Base-by-base conservation (phyloP, 2,888 invertebrate species). In the Lepas anatifera region DNA sequence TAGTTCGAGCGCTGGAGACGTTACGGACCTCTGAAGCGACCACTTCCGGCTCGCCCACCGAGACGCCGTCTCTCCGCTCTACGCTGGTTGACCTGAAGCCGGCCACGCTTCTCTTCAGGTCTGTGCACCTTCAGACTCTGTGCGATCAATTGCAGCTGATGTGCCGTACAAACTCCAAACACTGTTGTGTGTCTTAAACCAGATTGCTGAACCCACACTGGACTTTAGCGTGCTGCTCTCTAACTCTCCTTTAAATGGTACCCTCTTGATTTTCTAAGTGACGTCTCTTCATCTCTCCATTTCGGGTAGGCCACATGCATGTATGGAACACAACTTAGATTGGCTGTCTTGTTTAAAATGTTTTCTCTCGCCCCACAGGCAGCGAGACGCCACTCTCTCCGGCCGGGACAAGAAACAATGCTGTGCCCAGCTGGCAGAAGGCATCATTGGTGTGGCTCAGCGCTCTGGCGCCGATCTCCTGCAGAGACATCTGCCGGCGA, bases 381-480 rank as follows among this genome's bases (percentile, higher is more conserved):
- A 39, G 25, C 66, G 66, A 1, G 66, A 66, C 6, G 39, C 39
- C 3, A 13, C 27, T 37, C 27, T 66, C 25, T 39, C 39, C 11
- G 39, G 66, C 25, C 39, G 39, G 13, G 66, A 66, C 13, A 66
- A 66, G 27, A 66, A 66, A 16, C 66, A 39, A 13, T 41, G 37
- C 25, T 66, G 48, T 25, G 4, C 10, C 37, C 68, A 50, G 16
- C 52, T 68, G 63, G 48, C 69, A 68, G 64, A 72, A 73, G 41
- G 72, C 69, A n/a, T 74, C 69, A 25, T 73, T 67, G 72, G 76
- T 76, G 32, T 74, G 73, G 66, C 75, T 73, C 13, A 75, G 70
- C 18, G 64, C 48, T 1, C 25, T 39, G 39, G n/a, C 39, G 11
- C 66, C 18, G 39, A 66, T 16, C 39, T 39, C 39, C 27, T 66